phyloP scores from a whole-genome alignment of 92 coral and sea anemone species.

The Epizoanthus illoricatus region DNA sequence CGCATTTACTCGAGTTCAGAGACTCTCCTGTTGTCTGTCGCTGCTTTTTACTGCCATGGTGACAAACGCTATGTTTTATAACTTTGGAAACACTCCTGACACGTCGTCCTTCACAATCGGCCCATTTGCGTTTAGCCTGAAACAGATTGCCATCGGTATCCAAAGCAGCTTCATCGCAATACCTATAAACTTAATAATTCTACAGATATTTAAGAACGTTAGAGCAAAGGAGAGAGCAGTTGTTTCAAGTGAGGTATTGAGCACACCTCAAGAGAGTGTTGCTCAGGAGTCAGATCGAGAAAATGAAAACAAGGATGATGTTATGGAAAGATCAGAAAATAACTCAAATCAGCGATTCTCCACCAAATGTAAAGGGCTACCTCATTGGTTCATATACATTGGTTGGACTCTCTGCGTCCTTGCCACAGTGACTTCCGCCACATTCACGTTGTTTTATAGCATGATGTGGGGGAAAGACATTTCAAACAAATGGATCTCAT shows the following conservation, averaged over 20 bases:
- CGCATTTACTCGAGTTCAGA: slow-evolving; percentile 73
- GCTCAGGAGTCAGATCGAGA: too few relatives aligned
- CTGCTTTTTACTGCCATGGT: slow-evolving; percentile 72
- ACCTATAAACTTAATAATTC: slow-evolving; percentile 52
- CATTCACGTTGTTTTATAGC: slow-evolving; percentile 73
- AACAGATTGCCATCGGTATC: slow-evolving; percentile 57
- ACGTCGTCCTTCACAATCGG: slow-evolving; percentile 51
- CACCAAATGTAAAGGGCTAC: slow-evolving; percentile 46
- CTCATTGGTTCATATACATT: slow-evolving; percentile 66
- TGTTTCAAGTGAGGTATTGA: background rate
- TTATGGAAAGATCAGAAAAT: too few relatives aligned
- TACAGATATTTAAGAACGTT: slow-evolving; percentile 51
- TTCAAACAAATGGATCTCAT: slow-evolving; percentile 67
- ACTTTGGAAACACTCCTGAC: slow-evolving; percentile 51
- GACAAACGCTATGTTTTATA: slow-evolving; percentile 81
- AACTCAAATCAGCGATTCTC: background rate
- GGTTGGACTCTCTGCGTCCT: slow-evolving; percentile 57
- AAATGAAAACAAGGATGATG: too few relatives aligned
- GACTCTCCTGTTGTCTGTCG: slow-evolving; percentile 73
- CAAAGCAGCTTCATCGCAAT: slow-evolving; percentile 66
- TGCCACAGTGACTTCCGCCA: slow-evolving; percentile 45
- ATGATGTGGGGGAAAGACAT: slow-evolving; percentile 73
- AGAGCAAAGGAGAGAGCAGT: slow-evolving; percentile 34
- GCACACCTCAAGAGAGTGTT: background rate
- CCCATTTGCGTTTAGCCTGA: slow-evolving; percentile 52